Evolutionary conservation across 1,140 invertebrate species (phyloP), one percentile per base, ranked within the genome.

Genomic region (Bombus confusus): DNA sequence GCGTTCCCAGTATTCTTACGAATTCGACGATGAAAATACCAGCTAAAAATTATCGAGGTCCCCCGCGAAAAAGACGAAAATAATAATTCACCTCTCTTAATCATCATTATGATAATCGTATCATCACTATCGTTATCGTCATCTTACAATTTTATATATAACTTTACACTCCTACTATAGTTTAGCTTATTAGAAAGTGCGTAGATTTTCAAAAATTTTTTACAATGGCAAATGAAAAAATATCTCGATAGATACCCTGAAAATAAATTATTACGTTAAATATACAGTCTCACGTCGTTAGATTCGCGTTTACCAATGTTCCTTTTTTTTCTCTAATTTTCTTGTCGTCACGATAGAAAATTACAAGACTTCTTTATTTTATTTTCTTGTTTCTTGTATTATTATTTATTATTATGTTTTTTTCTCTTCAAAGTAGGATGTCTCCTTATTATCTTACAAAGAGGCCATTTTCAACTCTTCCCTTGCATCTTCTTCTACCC

Each of bases 131-230:
- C 74, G 2, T 78, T 64, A n/a, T 74, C 68, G 15, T 62, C 76
- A 39, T 73, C 52, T 64, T 68, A 86, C 62, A 83, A 64, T 86
- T 79, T 73, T 87, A 92, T 93, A 87, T 86, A 91, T 92, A 92
- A 91, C 84, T 91, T 85, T 92, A 91, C 72, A 91, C 59, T 88
- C 77, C 41, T 47, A 52, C 62, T 76, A 79, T 64, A 78, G 39
- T 78, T 72, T 82, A 83, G 71, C 43, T 62, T 81, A 81, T 52
- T 75, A 83, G 62, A 86, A 83, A 86, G 73, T 86, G 80, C 85
- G 66, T 76, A 76, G 52, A 86, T 83, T 64, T 59, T 66, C 72
- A 75, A 76, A 83, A 86, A 74, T 52, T 52, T 71, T 73, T 86
- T 75, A 86, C 85, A 83, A 76, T 76, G 80, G 34, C 39, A 86